A percentile compares a stretch with the other conserved stretches of the same genome.
Evolutionary conservation across 2,797 vertebrate species (phyloP).

Genomic region (Psittacula echo): DNA sequence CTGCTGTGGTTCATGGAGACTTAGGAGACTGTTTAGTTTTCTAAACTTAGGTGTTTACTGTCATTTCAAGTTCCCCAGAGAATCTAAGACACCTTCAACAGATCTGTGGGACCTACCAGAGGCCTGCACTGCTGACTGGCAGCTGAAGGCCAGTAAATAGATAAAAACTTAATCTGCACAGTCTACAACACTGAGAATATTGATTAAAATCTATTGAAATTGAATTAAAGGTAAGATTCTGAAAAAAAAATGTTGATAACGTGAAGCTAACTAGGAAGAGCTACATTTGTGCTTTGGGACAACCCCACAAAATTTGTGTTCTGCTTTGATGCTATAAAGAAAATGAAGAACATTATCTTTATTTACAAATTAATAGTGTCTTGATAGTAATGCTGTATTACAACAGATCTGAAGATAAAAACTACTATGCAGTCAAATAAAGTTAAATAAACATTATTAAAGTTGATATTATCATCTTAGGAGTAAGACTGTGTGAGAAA

Average conservation of each 20-base stretch:
- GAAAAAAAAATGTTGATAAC: not conserved
- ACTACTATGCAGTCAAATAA: not conserved
- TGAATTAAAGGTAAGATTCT: not conserved
- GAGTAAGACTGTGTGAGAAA: not conserved
- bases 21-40: not conserved
- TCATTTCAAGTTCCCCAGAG: not conserved
- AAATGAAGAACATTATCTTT: not conserved
- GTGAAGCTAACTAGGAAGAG: not conserved
- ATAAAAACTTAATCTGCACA: not conserved
- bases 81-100: not conserved
- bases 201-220: not conserved
- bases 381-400: not conserved
- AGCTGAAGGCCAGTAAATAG: not conserved
- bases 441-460: not conserved
- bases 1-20: not conserved
- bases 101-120: not conserved
- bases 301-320: not conserved
- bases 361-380: not conserved
- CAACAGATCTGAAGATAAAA: not conserved
- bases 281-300: not conserved
- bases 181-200: not conserved
- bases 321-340: not conserved
- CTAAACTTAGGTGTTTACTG: not conserved
- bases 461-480: not conserved
- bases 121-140: not conserved